Base-by-base conservation (phyloP, 35 echinoderm and acorn worm genomes). In the Patiria miniata region DNA sequence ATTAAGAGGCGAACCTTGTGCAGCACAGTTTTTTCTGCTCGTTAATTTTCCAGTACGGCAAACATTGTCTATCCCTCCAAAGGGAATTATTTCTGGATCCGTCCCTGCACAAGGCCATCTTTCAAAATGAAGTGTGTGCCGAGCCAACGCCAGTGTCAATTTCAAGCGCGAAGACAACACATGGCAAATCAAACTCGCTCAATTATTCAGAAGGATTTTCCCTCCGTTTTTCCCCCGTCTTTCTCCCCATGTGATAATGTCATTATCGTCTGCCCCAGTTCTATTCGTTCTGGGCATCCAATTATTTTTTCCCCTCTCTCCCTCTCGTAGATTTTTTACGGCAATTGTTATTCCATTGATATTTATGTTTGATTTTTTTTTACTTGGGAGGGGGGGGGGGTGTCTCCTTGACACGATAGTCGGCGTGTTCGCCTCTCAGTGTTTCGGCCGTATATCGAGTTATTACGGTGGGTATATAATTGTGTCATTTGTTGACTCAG, bases 401-500 rank as follows among this genome's bases (percentile, higher is more conserved):
- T 6, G 4, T 47, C 42, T n/a, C n/a, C 12, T 12, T 47, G 42
- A 47, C 42, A 47, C 65, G 34, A 73, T 23, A 34, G 65, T 30
- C 34, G 14, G 65, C 65, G 34, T 14, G 65, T 14, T 30, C 34
- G 29, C 26, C 7, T 23, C 65, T 7, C 26, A 26, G 65, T 73
- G 42, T 12, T 47, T 47, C 42, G 42, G 42, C 42, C 34, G 65
- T 14, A 73, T 73, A 73, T 73, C 34, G 34, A 73, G 26, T 73
- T 73, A 73, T 47, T 12, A 73, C 65, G 10, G 26, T 30, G 28
- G 34, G 26, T 26, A 14, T 73, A 73, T 73, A 73, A 73, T 73
- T 73, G 65, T 73, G 65, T 73, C 65, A 73, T 73, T 26, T 73
- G 65, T 73, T 73, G 65, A n/a, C n/a, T n/a, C n/a, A n/a, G n/a